A percentile compares a stretch with the other conserved stretches of the same genome.
These are phyloP conservation scores for Calliopum simillimum DNA, from an alignment of 2,888 invertebrate species.

Conservation along the genomic window DNA sequence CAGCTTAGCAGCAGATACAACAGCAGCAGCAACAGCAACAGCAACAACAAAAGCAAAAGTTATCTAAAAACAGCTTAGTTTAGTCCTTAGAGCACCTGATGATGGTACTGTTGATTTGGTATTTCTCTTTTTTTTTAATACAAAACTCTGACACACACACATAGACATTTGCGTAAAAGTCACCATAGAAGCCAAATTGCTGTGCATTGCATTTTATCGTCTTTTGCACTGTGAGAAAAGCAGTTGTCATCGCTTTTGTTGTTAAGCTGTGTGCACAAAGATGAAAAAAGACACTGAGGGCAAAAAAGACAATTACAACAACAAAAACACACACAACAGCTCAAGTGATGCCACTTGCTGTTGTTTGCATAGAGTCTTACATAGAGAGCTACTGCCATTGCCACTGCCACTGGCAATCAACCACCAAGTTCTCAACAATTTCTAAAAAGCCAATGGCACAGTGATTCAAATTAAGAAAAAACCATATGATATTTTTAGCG, in stretches of 20 bases:
- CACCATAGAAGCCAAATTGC: conserved; percentile 7
- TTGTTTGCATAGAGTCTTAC: neutral
- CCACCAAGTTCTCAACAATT: too few relatives aligned
- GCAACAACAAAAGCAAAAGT: conserved; percentile 8
- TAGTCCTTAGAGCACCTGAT: conserved; percentile 26
- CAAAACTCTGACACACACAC: neutral
- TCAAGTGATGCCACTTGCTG: conserved; percentile 16
- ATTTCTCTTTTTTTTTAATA: neutral
- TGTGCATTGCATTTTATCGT: conserved; percentile 17
- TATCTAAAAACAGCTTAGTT: conserved; percentile 8
- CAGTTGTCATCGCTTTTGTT: too few relatives aligned
- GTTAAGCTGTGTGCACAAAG: too few relatives aligned
- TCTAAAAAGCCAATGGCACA: too few relatives aligned
- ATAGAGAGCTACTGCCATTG: neutral
- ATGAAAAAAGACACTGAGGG: too few relatives aligned
- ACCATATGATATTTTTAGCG: too few relatives aligned
- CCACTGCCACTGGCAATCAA: neutral
- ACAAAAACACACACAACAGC: neutral
- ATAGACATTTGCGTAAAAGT: neutral
- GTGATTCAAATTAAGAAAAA: too few relatives aligned
- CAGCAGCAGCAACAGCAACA: neutral
- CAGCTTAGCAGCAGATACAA: neutral
- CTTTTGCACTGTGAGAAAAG: neutral
- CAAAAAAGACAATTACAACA: neutral
- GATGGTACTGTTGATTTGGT: conserved; percentile 2